Percentiles rank a stretch among this genome's conserved stretches.
Conservation (phyloP, 2,888 invertebrate species). For the Sesia apiformis region DNA sequence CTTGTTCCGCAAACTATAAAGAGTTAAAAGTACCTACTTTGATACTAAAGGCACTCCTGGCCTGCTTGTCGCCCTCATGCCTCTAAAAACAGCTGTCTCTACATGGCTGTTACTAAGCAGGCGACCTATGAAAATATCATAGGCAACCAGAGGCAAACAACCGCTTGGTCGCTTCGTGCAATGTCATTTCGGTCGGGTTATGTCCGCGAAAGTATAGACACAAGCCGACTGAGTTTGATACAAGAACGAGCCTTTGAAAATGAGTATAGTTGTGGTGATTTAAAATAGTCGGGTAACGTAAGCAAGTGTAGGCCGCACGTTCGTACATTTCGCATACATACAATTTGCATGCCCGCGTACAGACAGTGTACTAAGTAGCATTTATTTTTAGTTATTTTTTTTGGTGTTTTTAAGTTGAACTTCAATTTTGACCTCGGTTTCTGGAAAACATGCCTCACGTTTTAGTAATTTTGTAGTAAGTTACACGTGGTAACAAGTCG, state of each 20-base stretch:
- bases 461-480: not conserved
- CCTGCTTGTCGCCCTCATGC: constrained; percentile 27
- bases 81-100: constrained; percentile 19
- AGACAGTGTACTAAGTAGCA: constrained; percentile 41
- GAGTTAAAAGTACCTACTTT: too few relatives aligned
- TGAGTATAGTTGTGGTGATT: constrained; percentile 6
- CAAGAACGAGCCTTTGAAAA: constrained; percentile 9
- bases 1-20: too few relatives aligned
- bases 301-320: constrained; percentile 5
- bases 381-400: constrained; percentile 26
- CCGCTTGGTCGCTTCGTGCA: constrained; percentile 4
- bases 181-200: constrained; percentile 7
- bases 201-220: constrained; percentile 11
- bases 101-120: constrained; percentile 28
- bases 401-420: not conserved
- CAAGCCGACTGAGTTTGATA: constrained; percentile 21
- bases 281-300: constrained; percentile 2
- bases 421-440: constrained; percentile 5
- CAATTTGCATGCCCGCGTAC: constrained; percentile 36
- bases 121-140: constrained; percentile 19
- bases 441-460: not conserved
- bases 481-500: not conserved
- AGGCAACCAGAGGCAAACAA: constrained; percentile 2
- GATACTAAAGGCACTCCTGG: constrained; percentile 17
- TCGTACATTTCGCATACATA: constrained; percentile 30